phyloP scores from a whole-genome alignment of 2,888 invertebrate species.

The Zhuqinia jingwanae region DNA sequence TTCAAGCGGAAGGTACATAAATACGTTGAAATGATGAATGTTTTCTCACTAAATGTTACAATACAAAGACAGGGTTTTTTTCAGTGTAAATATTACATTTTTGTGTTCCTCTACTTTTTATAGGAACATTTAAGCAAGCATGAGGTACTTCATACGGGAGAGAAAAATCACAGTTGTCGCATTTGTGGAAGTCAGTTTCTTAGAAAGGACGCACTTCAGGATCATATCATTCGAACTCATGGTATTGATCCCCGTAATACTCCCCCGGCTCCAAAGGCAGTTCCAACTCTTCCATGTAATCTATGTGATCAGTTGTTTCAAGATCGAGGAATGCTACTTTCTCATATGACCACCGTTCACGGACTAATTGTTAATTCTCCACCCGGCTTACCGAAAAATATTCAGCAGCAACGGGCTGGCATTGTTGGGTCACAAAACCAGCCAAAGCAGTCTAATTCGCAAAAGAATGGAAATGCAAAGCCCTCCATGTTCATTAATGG shows the following conservation, averaged over 20 bases:
- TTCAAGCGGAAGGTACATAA: constrained; percentile 77
- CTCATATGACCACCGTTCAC: constrained; percentile 75
- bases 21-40: no score
- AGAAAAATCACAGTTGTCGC: constrained; percentile 73
- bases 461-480: background rate
- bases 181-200: constrained; percentile 76
- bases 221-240: constrained; percentile 75
- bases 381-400: constrained; percentile 50
- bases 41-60: no score
- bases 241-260: constrained; percentile 44
- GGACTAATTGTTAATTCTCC: constrained; percentile 70
- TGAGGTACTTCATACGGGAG: constrained; percentile 75
- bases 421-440: background rate
- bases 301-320: constrained; percentile 76
- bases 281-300: constrained; percentile 73
- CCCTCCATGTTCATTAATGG: constrained; percentile 7
- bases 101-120: background rate
- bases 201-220: constrained; percentile 76
- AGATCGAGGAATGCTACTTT: constrained; percentile 68
- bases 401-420: background rate
- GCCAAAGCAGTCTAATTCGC: background rate
- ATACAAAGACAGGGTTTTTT: no score
- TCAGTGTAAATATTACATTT: no score
- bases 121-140: constrained; percentile 77
- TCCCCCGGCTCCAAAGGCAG: background rate